Base-by-base conservation (phyloP, 2,888 invertebrate genomes). In the Byasa hedistus region DNA sequence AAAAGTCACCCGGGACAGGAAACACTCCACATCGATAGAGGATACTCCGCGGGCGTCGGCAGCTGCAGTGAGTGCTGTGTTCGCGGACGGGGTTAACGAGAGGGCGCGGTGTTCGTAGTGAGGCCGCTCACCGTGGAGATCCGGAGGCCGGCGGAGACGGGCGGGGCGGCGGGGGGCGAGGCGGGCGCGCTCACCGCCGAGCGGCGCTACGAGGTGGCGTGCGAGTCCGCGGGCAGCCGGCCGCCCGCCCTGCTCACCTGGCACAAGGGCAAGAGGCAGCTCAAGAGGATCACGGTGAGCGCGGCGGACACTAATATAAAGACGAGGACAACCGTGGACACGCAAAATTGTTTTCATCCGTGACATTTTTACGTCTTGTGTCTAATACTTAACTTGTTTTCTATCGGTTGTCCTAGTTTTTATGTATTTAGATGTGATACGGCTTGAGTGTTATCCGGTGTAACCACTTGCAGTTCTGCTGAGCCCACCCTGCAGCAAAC, bases 161-260 rank as follows among this genome's bases (percentile, higher is more conserved):
- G 87, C 44, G 91, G 87, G 62, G 90, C 94, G 76, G 92, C n/a
- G n/a, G 70, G 83, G 51, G 86, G 87, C 44, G 91, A 87, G 62
- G 90, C 94, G 76, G 92, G 92, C 76, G 95, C 95, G 57, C 93
- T 98, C 79, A 95, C 96, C 61, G 97, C 97, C 17, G 97, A 97
- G 79, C 94, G 95, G 68, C 93, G 95, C 63, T 97, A 97, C 89
- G 96, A 96, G 84, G 95, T 97, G 68, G 93, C 94, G 64, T 98
- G 97, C 81, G 95, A 96, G 85, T 96, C 97, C 4, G 95, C 95
- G 17, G 97, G 97, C 74, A 97, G 97, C 61, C 93, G 97, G 70
- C 97, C 97, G 66, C 95, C 97, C 24, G 96, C 97, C 36, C 93
- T 96, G 81, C 95, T 97, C 85, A 95, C 96, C 21, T 97, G 97